phyloP scores from a whole-genome alignment of 2,797 vertebrate genomes.

The Crypturellus tataupa region DNA sequence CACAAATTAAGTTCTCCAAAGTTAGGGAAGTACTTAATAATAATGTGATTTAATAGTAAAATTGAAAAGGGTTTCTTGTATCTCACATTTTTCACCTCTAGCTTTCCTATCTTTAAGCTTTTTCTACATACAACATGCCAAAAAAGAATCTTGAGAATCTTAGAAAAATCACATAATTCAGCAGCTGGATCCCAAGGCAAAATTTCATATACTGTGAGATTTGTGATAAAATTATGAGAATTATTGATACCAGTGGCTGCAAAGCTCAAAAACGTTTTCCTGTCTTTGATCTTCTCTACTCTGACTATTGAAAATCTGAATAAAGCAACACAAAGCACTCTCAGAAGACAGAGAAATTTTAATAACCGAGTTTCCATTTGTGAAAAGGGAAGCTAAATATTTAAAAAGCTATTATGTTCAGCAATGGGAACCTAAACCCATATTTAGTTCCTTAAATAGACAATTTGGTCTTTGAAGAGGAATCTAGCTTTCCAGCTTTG shows the following conservation, averaged over 20 bases:
- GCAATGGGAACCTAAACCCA: background rate
- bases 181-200: background rate
- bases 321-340: background rate
- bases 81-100: background rate
- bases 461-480: background rate
- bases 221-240: background rate
- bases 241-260: background rate
- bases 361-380: background rate
- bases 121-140: background rate
- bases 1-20: background rate
- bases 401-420: background rate
- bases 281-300: background rate
- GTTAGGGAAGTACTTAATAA: background rate
- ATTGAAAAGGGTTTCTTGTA: rapidly evolving
- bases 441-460: background rate
- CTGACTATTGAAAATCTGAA: background rate
- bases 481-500: background rate
- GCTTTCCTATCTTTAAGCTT: background rate
- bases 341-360: background rate
- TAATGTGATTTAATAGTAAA: background rate
- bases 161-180: background rate
- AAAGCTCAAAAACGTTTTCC: background rate
- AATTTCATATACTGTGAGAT: background rate
- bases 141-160: background rate
- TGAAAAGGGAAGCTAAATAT: background rate